These are phyloP conservation scores for Cheiracanthium punctorium DNA, from an alignment of 2,888 invertebrate genomes.

Conservation along the genomic window DNA sequence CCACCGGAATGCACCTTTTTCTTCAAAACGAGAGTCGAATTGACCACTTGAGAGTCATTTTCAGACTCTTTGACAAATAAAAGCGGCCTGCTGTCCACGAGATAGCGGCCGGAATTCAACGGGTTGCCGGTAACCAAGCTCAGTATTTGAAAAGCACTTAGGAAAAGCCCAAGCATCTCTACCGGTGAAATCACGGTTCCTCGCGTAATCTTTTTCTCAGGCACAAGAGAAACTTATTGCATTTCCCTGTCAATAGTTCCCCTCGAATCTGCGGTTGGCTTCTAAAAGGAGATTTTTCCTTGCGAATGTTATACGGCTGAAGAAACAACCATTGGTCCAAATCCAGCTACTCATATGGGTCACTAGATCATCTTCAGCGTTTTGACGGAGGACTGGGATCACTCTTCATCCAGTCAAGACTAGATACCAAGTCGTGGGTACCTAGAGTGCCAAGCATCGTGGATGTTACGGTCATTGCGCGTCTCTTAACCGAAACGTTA, in stretches of 20 bases:
- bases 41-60: constrained; percentile 25
- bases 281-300: constrained; percentile 19
- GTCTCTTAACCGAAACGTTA: constrained; percentile 44
- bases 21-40: constrained; percentile 38
- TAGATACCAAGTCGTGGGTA: constrained; percentile 25
- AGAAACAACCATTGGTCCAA: constrained; percentile 57
- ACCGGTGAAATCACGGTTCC: background rate
- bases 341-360: constrained; percentile 62
- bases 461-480: constrained; percentile 53
- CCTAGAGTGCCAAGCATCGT: constrained; percentile 30
- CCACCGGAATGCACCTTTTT: constrained; percentile 33
- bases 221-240: constrained; percentile 17
- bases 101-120: background rate
- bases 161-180: constrained; percentile 11
- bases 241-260: constrained; percentile 26
- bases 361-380: constrained; percentile 44
- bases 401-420: constrained; percentile 13
- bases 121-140: constrained; percentile 10
- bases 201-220: background rate
- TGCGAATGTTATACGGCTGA: constrained; percentile 34
- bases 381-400: constrained; percentile 33
- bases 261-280: background rate
- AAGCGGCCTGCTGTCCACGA: constrained; percentile 45
- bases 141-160: constrained; percentile 8
- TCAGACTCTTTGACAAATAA: constrained; percentile 21